These are phyloP conservation scores for Drosophila planitibia DNA, from an alignment of 2,888 invertebrate species.

Conservation along the genomic window DNA sequence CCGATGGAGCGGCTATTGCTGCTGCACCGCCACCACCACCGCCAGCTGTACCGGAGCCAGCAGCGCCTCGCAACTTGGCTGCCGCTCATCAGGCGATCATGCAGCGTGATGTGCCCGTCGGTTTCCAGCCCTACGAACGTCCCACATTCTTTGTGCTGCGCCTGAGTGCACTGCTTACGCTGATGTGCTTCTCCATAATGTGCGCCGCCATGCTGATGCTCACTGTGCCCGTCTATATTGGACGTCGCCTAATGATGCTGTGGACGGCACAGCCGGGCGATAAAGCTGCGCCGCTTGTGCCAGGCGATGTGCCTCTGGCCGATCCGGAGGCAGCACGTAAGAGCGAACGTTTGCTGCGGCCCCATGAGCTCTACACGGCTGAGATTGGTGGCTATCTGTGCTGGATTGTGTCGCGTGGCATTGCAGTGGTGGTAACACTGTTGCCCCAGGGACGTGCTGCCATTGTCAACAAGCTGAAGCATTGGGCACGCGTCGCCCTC, in stretches of 20 bases:
- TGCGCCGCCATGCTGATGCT: slow-evolving; percentile 92
- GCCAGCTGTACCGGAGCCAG: slow-evolving; percentile 74
- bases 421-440: slow-evolving; percentile 93
- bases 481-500: slow-evolving; percentile 90
- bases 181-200: slow-evolving; percentile 94
- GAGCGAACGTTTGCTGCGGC: slow-evolving; percentile 86
- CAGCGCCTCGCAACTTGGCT: slow-evolving; percentile 87
- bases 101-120: slow-evolving; percentile 93
- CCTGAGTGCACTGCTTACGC: slow-evolving; percentile 88
- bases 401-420: slow-evolving; percentile 95
- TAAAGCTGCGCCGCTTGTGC: slow-evolving; percentile 15
- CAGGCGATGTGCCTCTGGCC: slow-evolving; percentile 13
- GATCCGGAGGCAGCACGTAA: slow-evolving; percentile 65
- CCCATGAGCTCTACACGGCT: slow-evolving; percentile 98
- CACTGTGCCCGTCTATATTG: slow-evolving; percentile 96
- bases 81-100: slow-evolving; percentile 95
- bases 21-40: slow-evolving; percentile 67
- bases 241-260: slow-evolving; percentile 94
- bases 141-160: slow-evolving; percentile 93
- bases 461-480: slow-evolving; percentile 89
- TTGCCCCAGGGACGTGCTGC: slow-evolving; percentile 94
- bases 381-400: slow-evolving; percentile 97
- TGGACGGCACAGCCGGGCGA: slow-evolving; percentile 86
- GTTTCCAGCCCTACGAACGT: slow-evolving; percentile 93
- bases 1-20: slow-evolving; percentile 44